These are phyloP conservation scores for Pristis pectinata DNA, from an alignment of 2,797 vertebrate genomes.

Conservation along the genomic window DNA sequence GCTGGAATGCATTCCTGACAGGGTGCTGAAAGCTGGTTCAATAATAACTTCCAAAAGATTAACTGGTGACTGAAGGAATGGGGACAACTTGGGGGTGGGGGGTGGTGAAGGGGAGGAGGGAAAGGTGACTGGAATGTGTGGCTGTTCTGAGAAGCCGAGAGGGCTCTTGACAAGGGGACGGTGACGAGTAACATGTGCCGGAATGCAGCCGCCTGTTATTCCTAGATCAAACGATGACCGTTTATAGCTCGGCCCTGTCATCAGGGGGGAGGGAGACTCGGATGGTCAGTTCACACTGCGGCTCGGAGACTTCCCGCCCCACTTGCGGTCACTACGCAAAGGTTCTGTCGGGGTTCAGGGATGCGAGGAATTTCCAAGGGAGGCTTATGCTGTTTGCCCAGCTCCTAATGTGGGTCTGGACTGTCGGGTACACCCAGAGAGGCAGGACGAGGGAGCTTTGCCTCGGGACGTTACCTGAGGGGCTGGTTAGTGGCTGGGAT, in stretches of 20 bases:
- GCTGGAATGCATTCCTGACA: background rate
- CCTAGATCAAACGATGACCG: no score
- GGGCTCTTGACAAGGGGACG: background rate
- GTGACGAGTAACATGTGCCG: no score
- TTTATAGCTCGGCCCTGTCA: no score
- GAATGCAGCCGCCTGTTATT: no score
- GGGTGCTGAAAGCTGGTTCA: background rate
- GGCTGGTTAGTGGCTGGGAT: no score
- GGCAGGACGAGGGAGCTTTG: no score
- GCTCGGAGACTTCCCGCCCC: background rate
- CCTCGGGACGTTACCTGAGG: no score
- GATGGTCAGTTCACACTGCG: no score
- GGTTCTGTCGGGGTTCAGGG: background rate
- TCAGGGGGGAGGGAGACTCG: no score
- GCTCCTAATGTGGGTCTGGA: background rate
- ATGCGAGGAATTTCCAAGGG: background rate
- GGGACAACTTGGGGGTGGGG: background rate
- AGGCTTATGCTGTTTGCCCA: background rate
- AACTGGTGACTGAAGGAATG: conserved; percentile 28
- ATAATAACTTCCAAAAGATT: background rate
- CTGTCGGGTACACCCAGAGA: no score
- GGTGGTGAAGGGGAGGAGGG: background rate
- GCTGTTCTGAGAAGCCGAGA: background rate
- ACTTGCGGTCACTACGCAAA: background rate
- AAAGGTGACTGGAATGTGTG: background rate